These are phyloP conservation scores for Aegithalos caudatus DNA, from an alignment of 2,113 vertebrate species.

Conservation along the genomic window DNA sequence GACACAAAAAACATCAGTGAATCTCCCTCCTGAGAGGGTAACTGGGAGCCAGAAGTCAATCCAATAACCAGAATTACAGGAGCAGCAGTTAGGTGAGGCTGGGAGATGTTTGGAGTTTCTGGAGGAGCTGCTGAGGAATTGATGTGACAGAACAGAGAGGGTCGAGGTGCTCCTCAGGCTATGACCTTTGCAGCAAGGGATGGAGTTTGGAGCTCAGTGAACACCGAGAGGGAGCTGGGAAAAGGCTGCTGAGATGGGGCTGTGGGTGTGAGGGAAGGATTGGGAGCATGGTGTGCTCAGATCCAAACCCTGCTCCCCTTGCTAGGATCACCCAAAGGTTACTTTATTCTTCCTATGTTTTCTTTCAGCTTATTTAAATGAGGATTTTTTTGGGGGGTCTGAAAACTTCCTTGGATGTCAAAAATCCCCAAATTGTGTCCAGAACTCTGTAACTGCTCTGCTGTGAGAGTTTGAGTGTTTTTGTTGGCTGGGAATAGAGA, in stretches of 20 bases:
- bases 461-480: not conserved
- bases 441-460: not conserved
- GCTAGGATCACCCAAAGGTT: not conserved
- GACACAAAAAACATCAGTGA: not conserved
- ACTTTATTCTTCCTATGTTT: not conserved
- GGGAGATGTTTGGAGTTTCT: not conserved
- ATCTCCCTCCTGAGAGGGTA: not conserved
- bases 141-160: not conserved
- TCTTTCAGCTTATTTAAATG: not conserved
- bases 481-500: not conserved
- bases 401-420: not conserved
- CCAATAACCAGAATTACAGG: not conserved
- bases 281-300: not conserved
- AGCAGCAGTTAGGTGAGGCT: not conserved
- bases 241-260: not conserved
- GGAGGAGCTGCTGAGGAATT: not conserved
- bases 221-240: not conserved
- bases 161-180: not conserved
- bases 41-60: not conserved
- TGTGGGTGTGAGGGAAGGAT: not conserved
- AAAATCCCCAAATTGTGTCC: not conserved
- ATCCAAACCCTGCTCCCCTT: not conserved
- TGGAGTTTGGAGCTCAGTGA: not conserved
- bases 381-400: not conserved
- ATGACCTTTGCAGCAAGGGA: not conserved